Base-by-base conservation (phyloP, 2,113 vertebrate species). In the Aegotheles bennettii region DNA sequence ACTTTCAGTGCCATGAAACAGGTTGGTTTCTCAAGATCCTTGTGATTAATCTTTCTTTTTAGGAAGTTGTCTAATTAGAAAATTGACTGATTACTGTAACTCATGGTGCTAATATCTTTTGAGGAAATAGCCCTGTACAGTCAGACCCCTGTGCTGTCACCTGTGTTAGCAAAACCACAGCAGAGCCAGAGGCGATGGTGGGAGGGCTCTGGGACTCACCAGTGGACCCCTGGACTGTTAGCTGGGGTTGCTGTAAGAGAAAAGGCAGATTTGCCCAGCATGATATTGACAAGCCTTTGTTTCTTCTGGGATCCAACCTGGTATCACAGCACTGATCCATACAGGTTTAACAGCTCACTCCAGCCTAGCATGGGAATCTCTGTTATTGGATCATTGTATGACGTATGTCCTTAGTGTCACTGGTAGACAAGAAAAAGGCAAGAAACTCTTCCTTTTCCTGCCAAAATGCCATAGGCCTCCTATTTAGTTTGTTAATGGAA, bases 341-440 rank as follows among this genome's bases (percentile, higher is more conserved):
- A 13, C 4, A 25, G 16, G 20, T 29, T 48, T 65, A 13, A 8
- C 31, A 65, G 3, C 7, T 88, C n/a, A 9, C 21, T 53, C 14
- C 45, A 50, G 1, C 15, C 70, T 82, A 0, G 0, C 42, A n/a
- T 1, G 1, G 48, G 13, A 68, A 24, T 33, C 35, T 80, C 47
- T 90, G 28, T 8, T 47, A 21, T 2, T 17, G 10, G 11, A 6
- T 3, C 78, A 17, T 38, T 47, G 15, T 47, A 4, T 64, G 33
- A 29, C 24, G 4, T 9, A 31, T 6, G 6, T 65, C 36, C 16
- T 65, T 53, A 51, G 16, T 35, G 29, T 45, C 35, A 47, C 33
- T 50, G 3, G 10, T 8, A 90, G 42, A 43, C 20, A 36, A 47
- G 28, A 48, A 69, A 73, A 91, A 47, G 8, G 38, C 17, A 86